Conservation (phyloP, 1,140 invertebrate species). For the Rhyzopertha dominica region DNA sequence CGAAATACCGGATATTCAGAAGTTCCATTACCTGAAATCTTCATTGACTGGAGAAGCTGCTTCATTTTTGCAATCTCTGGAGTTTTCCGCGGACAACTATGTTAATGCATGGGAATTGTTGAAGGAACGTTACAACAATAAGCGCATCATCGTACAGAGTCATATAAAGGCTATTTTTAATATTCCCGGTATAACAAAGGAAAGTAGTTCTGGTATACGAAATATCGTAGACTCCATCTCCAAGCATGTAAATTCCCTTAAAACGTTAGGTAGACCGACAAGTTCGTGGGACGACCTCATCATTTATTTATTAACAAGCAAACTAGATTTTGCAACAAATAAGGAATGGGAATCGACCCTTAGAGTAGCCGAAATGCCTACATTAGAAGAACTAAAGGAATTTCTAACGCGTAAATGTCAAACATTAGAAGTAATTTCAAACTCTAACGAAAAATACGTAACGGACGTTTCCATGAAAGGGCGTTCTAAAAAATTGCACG, state of each 20-base stretch:
- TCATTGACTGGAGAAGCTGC: constrained; percentile 33
- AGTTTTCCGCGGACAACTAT: constrained; percentile 40
- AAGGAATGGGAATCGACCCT: constrained; percentile 14
- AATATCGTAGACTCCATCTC: constrained; percentile 35
- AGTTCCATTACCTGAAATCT: constrained; percentile 35
- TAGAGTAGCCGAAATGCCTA: too few species aligned
- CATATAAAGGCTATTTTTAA: constrained; percentile 38
- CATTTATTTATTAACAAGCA: constrained; percentile 11
- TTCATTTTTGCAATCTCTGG: constrained; percentile 32
- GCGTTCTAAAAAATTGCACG: too few species aligned
- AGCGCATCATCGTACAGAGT: constrained; percentile 35
- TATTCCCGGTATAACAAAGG: constrained; percentile 23
- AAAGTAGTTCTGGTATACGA: constrained; percentile 29
- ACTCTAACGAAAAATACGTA: too few species aligned
- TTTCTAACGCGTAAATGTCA: too few species aligned
- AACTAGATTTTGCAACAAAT: constrained; percentile 13
- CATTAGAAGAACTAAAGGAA: constrained; percentile 7
- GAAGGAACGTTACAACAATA: constrained; percentile 40
- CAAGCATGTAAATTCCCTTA: constrained; percentile 36
- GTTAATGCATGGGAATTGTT: constrained; percentile 38
- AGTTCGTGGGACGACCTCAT: constrained; percentile 22
- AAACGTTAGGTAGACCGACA: constrained; percentile 27
- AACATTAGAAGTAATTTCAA: too few species aligned
- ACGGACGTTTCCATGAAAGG: too few species aligned
- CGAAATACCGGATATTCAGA: constrained; percentile 27